Evolutionary conservation across 1,140 invertebrate genomes (phyloP), one percentile per base, ranked within the genome.

Genomic region (Drosophila leontia): DNA sequence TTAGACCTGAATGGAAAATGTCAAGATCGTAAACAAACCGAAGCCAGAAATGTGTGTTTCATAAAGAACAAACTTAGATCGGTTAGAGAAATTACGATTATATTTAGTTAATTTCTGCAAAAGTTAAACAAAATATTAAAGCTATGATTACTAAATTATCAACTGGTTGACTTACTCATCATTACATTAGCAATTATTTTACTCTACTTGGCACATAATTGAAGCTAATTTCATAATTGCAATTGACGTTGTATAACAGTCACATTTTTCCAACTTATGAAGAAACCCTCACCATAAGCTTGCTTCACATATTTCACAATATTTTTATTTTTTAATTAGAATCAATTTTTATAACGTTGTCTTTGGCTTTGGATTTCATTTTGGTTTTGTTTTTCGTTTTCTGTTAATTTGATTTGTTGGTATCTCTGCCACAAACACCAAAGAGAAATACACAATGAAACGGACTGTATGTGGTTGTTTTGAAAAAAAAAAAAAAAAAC

Each of bases 1-100:
- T 88, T 84, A 55, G 68, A 80, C 59, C 84, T 62, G 77, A 68
- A 75, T 75, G 64, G 74, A 85, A 78, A 88, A 90, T 90, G 81
- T 88, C 85, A 90, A 90, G 84, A 85, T 75, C 84, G 75, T 88
- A 85, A 90, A 81, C 65, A 55, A 67, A 39, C 39, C 23, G 1
- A 79, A 81, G 48, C 19, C 26, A 19, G 56, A 68, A 39, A 29
- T 6, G 26, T 29, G 26, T 29, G 26, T 29, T 7, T n/a, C 13
- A 11, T 26, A 7, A 34, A 1, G 1, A 32, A 9, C 8, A 19
- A 26, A 26, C 19, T 13, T 6, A 17, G n/a, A 65, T 48, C 7
- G 19, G 11, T 7, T 41, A 50, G n/a, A 57, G 60, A 29, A 17
- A 29, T 58, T 41, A 57, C 34, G 53, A 23, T 19, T 50, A n/a